Base-by-base conservation (phyloP, 2,888 invertebrate species). In the Mythimna pallens region DNA sequence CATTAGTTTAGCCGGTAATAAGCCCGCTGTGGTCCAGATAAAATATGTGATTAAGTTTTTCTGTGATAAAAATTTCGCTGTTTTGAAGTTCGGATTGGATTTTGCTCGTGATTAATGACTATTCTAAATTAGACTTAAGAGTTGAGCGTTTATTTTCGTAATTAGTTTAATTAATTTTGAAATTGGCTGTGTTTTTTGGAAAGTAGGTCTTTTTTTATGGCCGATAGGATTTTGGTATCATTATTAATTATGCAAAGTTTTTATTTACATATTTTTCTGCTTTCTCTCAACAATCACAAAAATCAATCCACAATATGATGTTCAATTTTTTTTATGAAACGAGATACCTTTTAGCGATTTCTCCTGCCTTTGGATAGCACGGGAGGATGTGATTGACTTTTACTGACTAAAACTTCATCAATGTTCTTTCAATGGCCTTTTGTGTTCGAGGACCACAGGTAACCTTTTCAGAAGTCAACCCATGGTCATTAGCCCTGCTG, bases 1-100 rank as follows among this genome's bases (percentile, higher is more conserved):
- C 81, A 83, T 81, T 81, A 81, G 70, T 80, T 80, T 59, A 71
- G 20, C 58, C 36, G 65, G 83, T 81, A 83, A 81, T 80, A 81
- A 81, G 70, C 75, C 59, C n/a, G 65, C 59, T 65, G 66, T 25
- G 54, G 83, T 65, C 79, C 50, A 59, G 80, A 79, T 83, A 81
- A 83, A 74, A 74, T 78, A 59, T 68, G 67, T 59, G 70, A 83
- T 70, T 63, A 83, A 75, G 55, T 47, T 79, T 73, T 36, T 52
- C 43, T 43, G 64, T 54, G 55, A 62, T 57, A 78, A 66, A 70
- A 78, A 69, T 17, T 59, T 54, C 36, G 17, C n/a, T 36, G 52
- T 58, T 54, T 43, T 55, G 61, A 66, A 76, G 22, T 55, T 61
- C 0, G 20, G 47, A 66, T 73, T 66, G 63, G 63, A 61, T 59